Base-by-base conservation (phyloP, 2,888 invertebrate genomes). In the Apantesis nais region DNA sequence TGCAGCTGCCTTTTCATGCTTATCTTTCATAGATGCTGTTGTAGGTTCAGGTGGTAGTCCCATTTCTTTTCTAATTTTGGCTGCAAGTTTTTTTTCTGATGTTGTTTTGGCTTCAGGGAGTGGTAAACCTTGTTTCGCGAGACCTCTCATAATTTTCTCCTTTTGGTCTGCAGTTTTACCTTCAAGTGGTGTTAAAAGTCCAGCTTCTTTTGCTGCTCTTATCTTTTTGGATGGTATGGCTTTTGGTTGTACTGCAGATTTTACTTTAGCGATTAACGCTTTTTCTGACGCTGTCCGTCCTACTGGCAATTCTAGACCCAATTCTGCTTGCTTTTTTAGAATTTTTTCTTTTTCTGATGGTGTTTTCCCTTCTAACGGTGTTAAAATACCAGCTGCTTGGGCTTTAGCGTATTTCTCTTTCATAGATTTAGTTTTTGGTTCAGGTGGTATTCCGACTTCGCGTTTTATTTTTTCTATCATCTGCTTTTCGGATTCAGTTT, bases 401-500 rank as follows among this genome's bases (percentile, higher is more conserved):
- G 85, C 85, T 79, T 82, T 74, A 8, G 73, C 67, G 48, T 77
- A 79, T 71, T 77, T 83, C 62, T 66, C 84, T 84, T 69, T 82
- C 70, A n/a, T n/a, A n/a, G n/a, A n/a, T n/a, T n/a, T n/a, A n/a
- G n/a, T n/a, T n/a, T n/a, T n/a, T n/a, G n/a, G 76, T 63, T 79
- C 78, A 34, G 62, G 66, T 0, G 80, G 80, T 37, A 76, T 7
- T n/a, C 80, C 79, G 5, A 86, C 25, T 2, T 86, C 85, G 11
- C 37, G 31, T 9, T 72, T 74, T n/a, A 79, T 61, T 25, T 79
- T 77, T 1, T 61, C 22, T 8, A 79, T 70, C 0, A 79, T 44
- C 37, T 73, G 66, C 14, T 81, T 82, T 71, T 90, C 89, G 0
- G 75, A 75, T 9, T 70, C 52, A 29, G 75, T 71, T 44, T 73